Percentiles rank a stretch among this genome's conserved stretches.
These are phyloP conservation scores for Rhynchonycteris naso DNA, from an alignment of 2,797 vertebrate genomes.

Conservation along the genomic window DNA sequence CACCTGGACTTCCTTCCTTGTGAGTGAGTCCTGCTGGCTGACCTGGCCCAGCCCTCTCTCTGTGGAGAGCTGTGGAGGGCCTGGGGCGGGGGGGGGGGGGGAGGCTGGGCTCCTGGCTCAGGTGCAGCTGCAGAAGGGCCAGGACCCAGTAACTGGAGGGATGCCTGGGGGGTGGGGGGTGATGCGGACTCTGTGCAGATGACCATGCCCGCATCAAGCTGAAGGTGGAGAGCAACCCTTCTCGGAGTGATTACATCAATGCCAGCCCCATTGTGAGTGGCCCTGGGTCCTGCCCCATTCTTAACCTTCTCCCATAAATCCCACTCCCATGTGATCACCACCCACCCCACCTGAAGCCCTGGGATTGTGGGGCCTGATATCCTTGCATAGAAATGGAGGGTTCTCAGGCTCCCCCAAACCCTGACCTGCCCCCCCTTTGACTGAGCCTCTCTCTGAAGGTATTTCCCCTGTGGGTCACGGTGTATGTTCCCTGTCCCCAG, in stretches of 20 bases:
- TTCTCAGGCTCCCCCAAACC: not conserved
- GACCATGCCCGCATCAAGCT: conserved; percentile 96
- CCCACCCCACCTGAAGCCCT: not conserved
- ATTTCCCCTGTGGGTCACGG: not conserved
- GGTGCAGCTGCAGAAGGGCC: not conserved
- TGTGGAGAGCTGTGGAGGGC: not conserved
- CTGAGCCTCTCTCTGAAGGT: not conserved
- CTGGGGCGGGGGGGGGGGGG: not conserved
- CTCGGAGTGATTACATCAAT: conserved; percentile 96
- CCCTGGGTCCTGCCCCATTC: not conserved
- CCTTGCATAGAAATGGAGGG: not conserved
- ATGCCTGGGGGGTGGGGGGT: not conserved
- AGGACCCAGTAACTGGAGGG: conserved; percentile 3
- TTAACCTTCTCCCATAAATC: not conserved
- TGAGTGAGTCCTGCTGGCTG: conserved; percentile 84
- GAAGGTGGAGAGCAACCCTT: conserved; percentile 92
- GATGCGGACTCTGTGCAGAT: conserved; percentile 85
- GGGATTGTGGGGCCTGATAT: not conserved
- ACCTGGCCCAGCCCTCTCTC: not conserved
- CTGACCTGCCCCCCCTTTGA: not conserved
- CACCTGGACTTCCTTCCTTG: conserved; percentile 93
- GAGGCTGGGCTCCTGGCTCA: not conserved
- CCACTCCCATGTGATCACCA: not conserved
- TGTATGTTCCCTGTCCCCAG: conserved; percentile 81
- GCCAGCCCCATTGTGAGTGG: conserved; percentile 96